Evolutionary conservation across 2,888 invertebrate species (phyloP).

Genomic region (Agelastica alni): DNA sequence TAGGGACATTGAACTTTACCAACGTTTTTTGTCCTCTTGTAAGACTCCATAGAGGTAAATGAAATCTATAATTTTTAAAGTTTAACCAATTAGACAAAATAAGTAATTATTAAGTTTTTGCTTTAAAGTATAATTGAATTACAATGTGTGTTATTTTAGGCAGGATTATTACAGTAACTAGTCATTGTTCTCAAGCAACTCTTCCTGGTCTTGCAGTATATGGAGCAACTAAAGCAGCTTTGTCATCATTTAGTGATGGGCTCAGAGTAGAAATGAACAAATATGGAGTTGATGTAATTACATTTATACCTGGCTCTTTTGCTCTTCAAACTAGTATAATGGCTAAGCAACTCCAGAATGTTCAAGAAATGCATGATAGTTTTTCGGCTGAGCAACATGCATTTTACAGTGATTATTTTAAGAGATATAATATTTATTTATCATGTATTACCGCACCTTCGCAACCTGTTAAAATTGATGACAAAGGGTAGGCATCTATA

Average conservation of each 20-base stretch:
- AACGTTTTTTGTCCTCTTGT: constrained; percentile 74
- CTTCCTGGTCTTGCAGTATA: constrained; percentile 78
- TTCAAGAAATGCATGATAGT: constrained; percentile 66
- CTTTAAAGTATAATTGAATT: constrained; percentile 6
- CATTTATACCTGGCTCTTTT: constrained; percentile 81
- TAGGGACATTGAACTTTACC: constrained; percentile 79
- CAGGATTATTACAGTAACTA: constrained; percentile 79
- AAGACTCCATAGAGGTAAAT: constrained; percentile 59
- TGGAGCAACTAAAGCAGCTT: constrained; percentile 79
- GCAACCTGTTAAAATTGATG: constrained; percentile 61
- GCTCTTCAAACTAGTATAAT: constrained; percentile 71
- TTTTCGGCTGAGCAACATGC: constrained; percentile 66
- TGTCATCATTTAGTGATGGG: constrained; percentile 73
- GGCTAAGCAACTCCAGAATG: constrained; percentile 64
- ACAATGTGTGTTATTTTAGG: too few species aligned
- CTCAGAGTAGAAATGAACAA: constrained; percentile 74
- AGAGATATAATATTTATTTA: constrained; percentile 65
- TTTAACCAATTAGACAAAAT: background rate
- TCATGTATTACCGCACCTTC: constrained; percentile 47
- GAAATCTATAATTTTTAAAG: background rate
- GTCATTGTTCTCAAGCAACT: constrained; percentile 76
- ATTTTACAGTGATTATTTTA: constrained; percentile 71
- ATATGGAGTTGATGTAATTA: constrained; percentile 72
- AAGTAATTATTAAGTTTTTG: background rate
- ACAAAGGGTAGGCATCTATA: constrained; percentile 50